These are phyloP conservation scores for Odontamblyopus rebecca DNA, from an alignment of 2,797 vertebrate species.

Conservation along the genomic window DNA sequence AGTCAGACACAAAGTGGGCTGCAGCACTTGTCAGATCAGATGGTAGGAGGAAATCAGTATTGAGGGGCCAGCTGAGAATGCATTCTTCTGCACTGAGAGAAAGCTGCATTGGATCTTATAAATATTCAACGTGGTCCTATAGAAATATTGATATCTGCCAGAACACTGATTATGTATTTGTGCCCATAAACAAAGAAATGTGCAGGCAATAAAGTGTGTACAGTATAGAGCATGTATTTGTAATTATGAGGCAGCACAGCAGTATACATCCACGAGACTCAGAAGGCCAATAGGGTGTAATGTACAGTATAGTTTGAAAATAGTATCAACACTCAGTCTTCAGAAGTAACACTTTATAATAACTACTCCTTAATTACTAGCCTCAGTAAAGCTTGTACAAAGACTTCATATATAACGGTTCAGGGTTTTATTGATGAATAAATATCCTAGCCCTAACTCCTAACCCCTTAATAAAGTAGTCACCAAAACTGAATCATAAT, in stretches of 20 bases:
- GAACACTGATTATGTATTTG: neutral
- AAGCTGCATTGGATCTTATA: conserved; percentile 25
- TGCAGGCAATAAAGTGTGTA: neutral
- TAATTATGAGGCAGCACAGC: neutral
- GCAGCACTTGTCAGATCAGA: conserved; percentile 35
- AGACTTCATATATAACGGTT: too few species aligned
- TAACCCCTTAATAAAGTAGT: too few species aligned
- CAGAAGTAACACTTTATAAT: neutral
- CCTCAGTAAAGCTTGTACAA: too few species aligned
- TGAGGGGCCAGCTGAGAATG: conserved; percentile 41
- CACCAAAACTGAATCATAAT: too few species aligned
- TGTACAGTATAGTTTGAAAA: neutral
- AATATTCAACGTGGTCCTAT: conserved; percentile 18
- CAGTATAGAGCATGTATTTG: neutral
- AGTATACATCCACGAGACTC: neutral
- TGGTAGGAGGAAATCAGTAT: conserved; percentile 23
- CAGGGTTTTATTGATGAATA: too few species aligned
- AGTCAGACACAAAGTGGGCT: conserved; percentile 20
- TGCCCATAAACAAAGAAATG: neutral
- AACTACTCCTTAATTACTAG: too few species aligned
- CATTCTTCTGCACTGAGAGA: conserved; percentile 35
- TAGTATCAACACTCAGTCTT: neutral
- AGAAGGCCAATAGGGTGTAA: neutral
- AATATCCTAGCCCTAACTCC: too few species aligned
- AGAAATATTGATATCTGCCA: neutral